Conservation (phyloP, 2,113 vertebrate species). For the Oreochromis tanganicae region DNA sequence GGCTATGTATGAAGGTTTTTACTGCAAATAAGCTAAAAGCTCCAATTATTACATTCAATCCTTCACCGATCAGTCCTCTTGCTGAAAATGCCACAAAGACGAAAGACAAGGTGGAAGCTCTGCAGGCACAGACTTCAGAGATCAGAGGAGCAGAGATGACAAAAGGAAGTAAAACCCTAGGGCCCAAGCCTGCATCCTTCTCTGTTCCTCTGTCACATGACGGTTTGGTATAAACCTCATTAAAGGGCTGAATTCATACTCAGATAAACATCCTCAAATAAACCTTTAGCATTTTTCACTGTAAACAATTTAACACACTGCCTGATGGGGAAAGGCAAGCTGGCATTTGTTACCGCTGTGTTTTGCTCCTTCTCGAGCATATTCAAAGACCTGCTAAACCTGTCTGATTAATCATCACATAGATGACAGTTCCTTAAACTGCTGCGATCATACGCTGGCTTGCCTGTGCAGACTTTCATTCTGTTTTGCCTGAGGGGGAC, state of each 20-base stretch:
- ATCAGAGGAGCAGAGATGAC: conserved; percentile 3
- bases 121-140: conserved; percentile 9
- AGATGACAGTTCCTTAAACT: conserved; percentile 29
- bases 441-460: conserved; percentile 28
- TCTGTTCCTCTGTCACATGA: not conserved
- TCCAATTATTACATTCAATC: conserved; percentile 8
- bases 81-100: not conserved
- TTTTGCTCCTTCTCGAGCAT: not conserved
- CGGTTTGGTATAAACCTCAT: not conserved
- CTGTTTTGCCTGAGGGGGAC: conserved; percentile 39
- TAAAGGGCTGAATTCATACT: not conserved
- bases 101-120: not conserved
- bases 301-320: conserved; percentile 10
- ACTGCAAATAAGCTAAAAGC: conserved; percentile 15
- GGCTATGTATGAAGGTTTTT: not conserved
- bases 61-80: not conserved
- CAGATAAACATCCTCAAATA: conserved; percentile 2
- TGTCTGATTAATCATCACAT: conserved; percentile 37
- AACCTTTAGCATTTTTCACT: not conserved
- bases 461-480: conserved; percentile 10
- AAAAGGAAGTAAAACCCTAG: not conserved
- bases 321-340: not conserved
- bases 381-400: conserved; percentile 30
- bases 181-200: not conserved
- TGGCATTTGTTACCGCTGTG: not conserved